A percentile compares a stretch with the other conserved stretches of the same genome.
phyloP scores from a whole-genome alignment of 1,140 invertebrate genomes.

The Ips nitidus region DNA sequence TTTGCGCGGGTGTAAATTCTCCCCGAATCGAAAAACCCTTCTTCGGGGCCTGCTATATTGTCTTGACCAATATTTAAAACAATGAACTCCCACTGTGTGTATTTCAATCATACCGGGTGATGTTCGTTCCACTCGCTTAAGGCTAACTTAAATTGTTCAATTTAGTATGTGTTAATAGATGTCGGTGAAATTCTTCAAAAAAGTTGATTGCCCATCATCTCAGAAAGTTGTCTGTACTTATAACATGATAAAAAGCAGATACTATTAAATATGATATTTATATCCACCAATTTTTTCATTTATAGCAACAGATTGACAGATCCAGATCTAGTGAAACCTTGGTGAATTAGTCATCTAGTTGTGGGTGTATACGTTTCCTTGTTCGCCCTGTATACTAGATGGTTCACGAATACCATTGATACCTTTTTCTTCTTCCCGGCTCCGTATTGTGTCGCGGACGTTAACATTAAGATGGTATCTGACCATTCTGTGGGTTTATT shows the following conservation, averaged over 20 bases:
- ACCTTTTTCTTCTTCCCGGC: conserved; percentile 21
- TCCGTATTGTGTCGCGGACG: conserved; percentile 28
- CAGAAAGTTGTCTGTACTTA: no score
- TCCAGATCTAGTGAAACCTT: no score
- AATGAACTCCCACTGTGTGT: conserved; percentile 24
- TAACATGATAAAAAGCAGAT: no score
- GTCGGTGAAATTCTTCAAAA: no score
- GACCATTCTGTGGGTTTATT: conserved; percentile 28
- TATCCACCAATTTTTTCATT: no score
- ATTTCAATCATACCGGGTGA: conserved; percentile 8
- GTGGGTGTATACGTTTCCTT: not conserved
- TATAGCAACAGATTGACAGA: no score
- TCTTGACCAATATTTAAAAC: conserved; percentile 25
- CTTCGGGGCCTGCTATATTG: conserved; percentile 6
- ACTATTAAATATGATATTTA: no score
- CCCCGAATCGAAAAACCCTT: conserved; percentile 10
- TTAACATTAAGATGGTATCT: conserved; percentile 28
- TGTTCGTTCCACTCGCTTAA: not conserved
- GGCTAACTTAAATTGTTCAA: no score
- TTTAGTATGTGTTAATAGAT: no score
- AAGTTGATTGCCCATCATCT: no score
- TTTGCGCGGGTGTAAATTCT: conserved; percentile 28
- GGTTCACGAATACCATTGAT: not conserved
- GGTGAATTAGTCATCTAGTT: not conserved
- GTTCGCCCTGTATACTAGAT: not conserved